Evolutionary conservation across 2,797 vertebrate genomes (phyloP), one percentile per base, ranked within the genome.

Genomic region (Emydoidea blandingii): DNA sequence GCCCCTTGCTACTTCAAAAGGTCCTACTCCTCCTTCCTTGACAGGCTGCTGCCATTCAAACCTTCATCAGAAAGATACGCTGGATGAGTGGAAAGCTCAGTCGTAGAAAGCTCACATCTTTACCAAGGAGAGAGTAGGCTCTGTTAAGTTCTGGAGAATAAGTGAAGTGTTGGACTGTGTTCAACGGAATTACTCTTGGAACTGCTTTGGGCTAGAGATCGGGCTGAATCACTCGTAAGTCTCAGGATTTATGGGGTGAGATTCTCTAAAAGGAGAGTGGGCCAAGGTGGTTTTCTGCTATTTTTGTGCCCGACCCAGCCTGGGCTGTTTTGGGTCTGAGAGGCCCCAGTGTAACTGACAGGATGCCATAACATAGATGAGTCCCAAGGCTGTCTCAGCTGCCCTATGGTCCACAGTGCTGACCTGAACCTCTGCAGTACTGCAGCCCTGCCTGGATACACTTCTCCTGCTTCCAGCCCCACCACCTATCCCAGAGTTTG

Each of bases 21-120:
- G 96, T 96, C 89, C 89, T 94, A 95, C 95, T 95, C 94, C 94
- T 97, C 88, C 96, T 96, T 95, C 94, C 95, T 97, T 88, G 92
- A 93, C 93, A 96, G 96, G 96, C 95, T 97, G 93, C 96, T 95
- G 25, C 95, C 87, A 7, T 93, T 68, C 89, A 94, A 88, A 94
- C 90, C 95, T 96, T 94, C 95, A 97, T 94, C 90, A 4, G 92
- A 96, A 90, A 94, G 94, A 96, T 95, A 94, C 90, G 91, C 92
- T 52, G 94, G 96, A 92, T 91, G 91, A 96, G 68, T 34, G 89
- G 92, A 96, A 96, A 96, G 91, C 95, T 93, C 94, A 68, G 92
- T 86, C 91, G 92, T 86, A 85, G 50, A 52, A 53, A 53, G 53
- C 91, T 92, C 94, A 49, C 4, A 1, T 90, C 92, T 93, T 91